Base-by-base conservation (phyloP, 2,113 vertebrate genomes). In the Baryphthengus martii region DNA sequence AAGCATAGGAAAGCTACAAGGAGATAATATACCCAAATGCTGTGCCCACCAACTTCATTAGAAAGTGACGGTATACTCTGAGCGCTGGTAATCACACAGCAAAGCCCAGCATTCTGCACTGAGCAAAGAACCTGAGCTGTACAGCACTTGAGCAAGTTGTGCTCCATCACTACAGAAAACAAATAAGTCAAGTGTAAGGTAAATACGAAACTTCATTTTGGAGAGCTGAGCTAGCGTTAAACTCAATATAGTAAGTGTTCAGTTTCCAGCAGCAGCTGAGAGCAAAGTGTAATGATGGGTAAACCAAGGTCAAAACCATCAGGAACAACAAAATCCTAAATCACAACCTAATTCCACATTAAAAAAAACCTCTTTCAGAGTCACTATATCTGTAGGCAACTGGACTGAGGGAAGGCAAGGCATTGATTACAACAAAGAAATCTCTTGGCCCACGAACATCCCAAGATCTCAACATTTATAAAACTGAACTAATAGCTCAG, bases 231-330 rank as follows among this genome's bases (percentile, higher is more conserved):
- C 39, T 88, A 28, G 17, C 71, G 50, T 58, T 53, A 62, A 66
- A 71, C 19, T 71, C 49, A 29, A 18, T 67, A 8, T 1, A 77
- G 23, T 29, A 85, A 71, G 24, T 82, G 10, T 28, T 79, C 19
- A 87, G 40, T n/a, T 90, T 87, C 39, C 50, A 26, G 73, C 62
- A 40, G 26, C 55, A 81, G 31, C 28, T 86, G 44, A 44, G 19
- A 52, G 58, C 21, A 91, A 90, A 72, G 37, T 23, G 3, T 66
- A 95, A 78, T 17, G 6, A 40, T 63, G 24, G 28, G 44, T 81
- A 91, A 93, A 49, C 37, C 49, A 14, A 95, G 44, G 56, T n/a
- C 95, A 94, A 96, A 39, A 5, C 14, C 39, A 85, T 42, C 10
- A 53, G 52, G 52, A 82, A 18, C 10, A 47, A 72, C 17, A 90